Base-by-base conservation (phyloP, 2,888 invertebrate species). In the Pandemis corylana region DNA sequence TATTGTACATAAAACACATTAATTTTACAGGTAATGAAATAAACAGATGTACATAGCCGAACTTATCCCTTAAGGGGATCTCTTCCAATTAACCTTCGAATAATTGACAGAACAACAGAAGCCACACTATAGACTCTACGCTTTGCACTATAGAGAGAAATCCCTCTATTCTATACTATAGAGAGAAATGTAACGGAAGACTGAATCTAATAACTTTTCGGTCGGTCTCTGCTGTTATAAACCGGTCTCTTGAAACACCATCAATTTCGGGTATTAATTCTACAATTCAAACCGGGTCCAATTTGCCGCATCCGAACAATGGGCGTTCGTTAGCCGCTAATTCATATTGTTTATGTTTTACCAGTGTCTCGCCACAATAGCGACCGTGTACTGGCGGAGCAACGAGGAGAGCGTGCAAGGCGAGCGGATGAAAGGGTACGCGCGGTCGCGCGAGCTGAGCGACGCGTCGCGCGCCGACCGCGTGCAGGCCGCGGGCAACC, bases 341-440 rank as follows among this genome's bases (percentile, higher is more conserved):
- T 65, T 65, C 46, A 20, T 28, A 28, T 49, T 65, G 49, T 65
- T 70, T n/a, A 66, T 56, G 41, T 64, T 51, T 72, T 36, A 20
- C 65, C 91, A 96, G 96, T 98, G 98, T 94, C 95, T 97, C 87
- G 98, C 98, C 76, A 97, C 97, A 82, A 98, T 98, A 90, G 97
- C 97, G 73, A 97, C 97, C 53, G 96, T 98, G 63, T 98, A 98
- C 91, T 97, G 97, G 96, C 95, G 97, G 81, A 97, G 97, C 88
- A 98, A 98, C 91, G 98, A 98, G 89, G 97, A 98, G 88, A 97
- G 97, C 84, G 97, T 98, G 68, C 97, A 97, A 89, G 97, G 97
- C 51, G 96, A 96, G 81, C 95, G 96, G 82, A 95, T 96, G 83
- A 96, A 96, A 85, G 96, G 97, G 69, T 97, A 97, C 79, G 96